Evolutionary conservation across 2,797 vertebrate species (phyloP).

Genomic region (Alauda arvensis): DNA sequence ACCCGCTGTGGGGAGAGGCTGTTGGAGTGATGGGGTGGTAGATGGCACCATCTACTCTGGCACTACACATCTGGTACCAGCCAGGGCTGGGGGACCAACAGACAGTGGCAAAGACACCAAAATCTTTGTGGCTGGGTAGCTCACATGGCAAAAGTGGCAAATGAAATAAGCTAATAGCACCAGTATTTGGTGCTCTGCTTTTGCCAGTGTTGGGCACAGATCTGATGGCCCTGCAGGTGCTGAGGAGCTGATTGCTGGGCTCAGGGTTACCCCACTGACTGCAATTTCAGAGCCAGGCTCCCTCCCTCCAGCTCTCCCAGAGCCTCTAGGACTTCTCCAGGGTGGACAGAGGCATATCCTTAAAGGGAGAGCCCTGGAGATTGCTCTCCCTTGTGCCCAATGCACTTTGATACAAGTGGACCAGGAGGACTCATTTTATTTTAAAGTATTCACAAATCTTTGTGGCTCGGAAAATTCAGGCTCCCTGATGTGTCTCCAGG

Average conservation of each 20-base stretch:
- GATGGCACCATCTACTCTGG: too few relatives aligned
- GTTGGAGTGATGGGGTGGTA: not conserved
- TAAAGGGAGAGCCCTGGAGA: not conserved
- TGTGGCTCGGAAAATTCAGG: not conserved
- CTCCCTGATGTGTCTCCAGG: not conserved
- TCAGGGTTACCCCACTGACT: not conserved
- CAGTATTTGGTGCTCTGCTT: not conserved
- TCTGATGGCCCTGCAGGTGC: fast-evolving
- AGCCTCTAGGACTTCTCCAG: not conserved
- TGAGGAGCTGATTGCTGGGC: fast-evolving
- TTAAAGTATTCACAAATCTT: not conserved
- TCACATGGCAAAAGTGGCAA: fast-evolving
- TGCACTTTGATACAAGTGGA: not conserved
- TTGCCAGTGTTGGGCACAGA: fast-evolving
- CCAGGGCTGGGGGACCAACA: fast-evolving
- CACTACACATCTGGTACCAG: fast-evolving
- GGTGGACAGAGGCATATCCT: not conserved
- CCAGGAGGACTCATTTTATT: not conserved
- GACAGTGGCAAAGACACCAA: not conserved
- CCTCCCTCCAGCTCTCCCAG: not conserved
- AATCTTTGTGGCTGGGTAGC: not conserved
- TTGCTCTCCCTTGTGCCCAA: not conserved
- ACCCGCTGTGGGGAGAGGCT: not conserved
- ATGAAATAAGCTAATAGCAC: not conserved
- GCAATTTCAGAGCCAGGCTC: fast-evolving